Percentiles rank a stretch among this genome's conserved stretches.
phyloP scores from a whole-genome alignment of 1,140 invertebrate genomes.

The Anastatus disparis region DNA sequence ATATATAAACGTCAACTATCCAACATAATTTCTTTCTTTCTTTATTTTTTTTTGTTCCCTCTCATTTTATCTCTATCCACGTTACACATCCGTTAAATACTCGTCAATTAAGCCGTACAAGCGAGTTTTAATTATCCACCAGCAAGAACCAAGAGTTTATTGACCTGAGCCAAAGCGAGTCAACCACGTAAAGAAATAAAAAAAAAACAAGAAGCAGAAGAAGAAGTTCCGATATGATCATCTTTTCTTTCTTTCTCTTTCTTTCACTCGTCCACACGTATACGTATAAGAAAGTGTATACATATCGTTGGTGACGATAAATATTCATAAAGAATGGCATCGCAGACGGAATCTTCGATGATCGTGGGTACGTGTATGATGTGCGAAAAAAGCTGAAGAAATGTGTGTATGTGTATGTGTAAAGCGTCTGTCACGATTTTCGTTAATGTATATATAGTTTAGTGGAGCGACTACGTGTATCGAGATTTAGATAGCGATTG shows the following conservation, averaged over 20 bases:
- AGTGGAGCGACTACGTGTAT: not conserved
- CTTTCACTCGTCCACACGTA: not conserved
- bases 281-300: not conserved
- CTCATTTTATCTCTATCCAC: not conserved
- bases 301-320: slow-evolving; percentile 31
- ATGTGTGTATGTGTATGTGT: no score
- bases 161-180: slow-evolving; percentile 14
- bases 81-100: slow-evolving; percentile 25
- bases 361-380: not conserved
- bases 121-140: slow-evolving; percentile 36
- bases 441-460: not conserved
- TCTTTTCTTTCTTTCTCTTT: not conserved
- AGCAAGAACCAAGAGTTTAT: slow-evolving; percentile 4
- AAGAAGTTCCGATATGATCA: not conserved
- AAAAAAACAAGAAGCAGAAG: no score
- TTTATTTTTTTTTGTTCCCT: not conserved
- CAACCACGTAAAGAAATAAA: no score
- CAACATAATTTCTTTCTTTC: slow-evolving; percentile 19
- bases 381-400: no score
- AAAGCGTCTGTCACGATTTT: not conserved
- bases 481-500: not conserved
- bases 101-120: slow-evolving; percentile 32
- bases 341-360: not conserved
- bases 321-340: slow-evolving; percentile 39
- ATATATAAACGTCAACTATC: slow-evolving; percentile 33